Conservation (phyloP, 2,113 vertebrate genomes). For the Bubalus kerabau region DNA sequence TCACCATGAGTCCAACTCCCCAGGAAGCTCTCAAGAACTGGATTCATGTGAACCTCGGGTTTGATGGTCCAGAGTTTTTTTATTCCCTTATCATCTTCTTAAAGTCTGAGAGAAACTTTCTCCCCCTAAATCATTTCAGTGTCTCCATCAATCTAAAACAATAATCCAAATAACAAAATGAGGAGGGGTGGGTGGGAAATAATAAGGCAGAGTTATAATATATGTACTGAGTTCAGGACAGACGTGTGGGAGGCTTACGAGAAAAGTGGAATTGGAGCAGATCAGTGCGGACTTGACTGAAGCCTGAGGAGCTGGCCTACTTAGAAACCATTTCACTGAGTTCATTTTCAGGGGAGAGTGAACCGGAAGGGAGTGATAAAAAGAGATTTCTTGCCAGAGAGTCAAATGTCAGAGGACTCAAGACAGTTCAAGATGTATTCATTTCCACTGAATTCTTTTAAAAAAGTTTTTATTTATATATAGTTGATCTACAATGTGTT, state of each 20-base stretch:
- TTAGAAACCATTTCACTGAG: not conserved
- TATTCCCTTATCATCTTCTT: not conserved
- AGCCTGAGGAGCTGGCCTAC: not conserved
- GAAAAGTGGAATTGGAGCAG: not conserved
- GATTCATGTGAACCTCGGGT: not conserved
- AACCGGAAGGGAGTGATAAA: not conserved
- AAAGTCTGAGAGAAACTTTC: not conserved
- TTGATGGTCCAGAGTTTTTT: not conserved
- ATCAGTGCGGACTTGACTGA: not conserved
- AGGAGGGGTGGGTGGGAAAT: not conserved
- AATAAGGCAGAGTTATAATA: not conserved
- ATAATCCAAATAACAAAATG: not conserved
- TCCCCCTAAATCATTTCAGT: not conserved
- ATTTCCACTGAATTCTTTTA: not conserved
- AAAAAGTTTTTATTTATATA: not conserved
- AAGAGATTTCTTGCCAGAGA: not conserved
- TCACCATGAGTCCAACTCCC: not conserved
- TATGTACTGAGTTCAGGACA: not conserved
- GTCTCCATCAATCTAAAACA: not conserved
- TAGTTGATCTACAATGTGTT: not conserved
- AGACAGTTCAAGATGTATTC: not conserved
- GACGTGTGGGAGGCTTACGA: not conserved
- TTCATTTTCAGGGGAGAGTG: not conserved
- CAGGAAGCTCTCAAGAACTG: not conserved
- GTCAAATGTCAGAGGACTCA: not conserved